These are phyloP conservation scores for Orycteropus afer DNA, from an alignment of 2,113 vertebrate genomes.

Conservation along the genomic window DNA sequence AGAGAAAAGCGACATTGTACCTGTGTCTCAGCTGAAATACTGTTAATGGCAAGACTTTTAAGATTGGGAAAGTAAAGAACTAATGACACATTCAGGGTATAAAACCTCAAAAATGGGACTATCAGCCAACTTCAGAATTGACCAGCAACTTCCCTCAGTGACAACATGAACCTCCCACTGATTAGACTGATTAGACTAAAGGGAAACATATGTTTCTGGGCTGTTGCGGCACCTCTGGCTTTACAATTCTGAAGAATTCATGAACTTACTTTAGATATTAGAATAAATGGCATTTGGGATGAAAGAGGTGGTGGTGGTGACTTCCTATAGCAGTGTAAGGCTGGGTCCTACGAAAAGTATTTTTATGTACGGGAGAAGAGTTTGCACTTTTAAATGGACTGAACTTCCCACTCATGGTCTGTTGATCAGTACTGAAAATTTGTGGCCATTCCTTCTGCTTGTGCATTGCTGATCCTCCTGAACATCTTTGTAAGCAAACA, in stretches of 20 bases:
- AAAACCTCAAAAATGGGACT: background rate
- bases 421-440: conserved; percentile 42
- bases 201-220: background rate
- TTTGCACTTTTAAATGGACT: background rate
- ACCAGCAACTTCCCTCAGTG: background rate
- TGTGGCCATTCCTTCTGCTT: conserved; percentile 40
- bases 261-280: background rate
- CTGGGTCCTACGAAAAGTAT: background rate
- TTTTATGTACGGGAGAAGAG: background rate
- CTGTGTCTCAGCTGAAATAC: background rate
- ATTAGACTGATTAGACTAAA: background rate
- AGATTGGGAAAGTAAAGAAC: conserved; percentile 30
- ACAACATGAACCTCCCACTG: background rate
- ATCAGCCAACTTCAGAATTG: background rate
- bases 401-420: background rate
- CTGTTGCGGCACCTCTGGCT: background rate
- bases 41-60: background rate
- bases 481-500: background rate
- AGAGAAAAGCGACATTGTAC: background rate
- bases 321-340: background rate
- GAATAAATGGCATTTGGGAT: background rate
- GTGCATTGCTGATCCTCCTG: background rate
- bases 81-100: background rate
- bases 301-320: background rate
- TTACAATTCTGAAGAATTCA: background rate